These are phyloP conservation scores for Dasyprocta punctata DNA, from an alignment of 2,113 vertebrate species.

Conservation along the genomic window DNA sequence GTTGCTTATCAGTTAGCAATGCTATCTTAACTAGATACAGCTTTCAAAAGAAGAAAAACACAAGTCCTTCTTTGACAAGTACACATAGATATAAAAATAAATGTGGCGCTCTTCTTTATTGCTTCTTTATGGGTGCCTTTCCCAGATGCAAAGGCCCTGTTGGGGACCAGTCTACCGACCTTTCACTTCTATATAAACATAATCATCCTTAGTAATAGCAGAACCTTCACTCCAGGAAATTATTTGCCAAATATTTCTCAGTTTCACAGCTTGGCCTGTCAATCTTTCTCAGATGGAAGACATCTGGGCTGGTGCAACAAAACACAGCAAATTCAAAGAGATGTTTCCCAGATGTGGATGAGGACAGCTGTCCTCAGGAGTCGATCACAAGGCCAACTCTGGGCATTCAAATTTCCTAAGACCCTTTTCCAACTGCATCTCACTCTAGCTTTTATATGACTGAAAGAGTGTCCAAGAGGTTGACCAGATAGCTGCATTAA, in stretches of 20 bases:
- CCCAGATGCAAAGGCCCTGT: slow-evolving; percentile 26
- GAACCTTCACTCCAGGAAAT: slow-evolving; percentile 57
- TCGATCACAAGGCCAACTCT: not conserved
- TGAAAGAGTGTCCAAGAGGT: slow-evolving; percentile 45
- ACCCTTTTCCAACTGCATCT: not conserved
- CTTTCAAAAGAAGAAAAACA: slow-evolving; percentile 42
- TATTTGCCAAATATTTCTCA: slow-evolving; percentile 72
- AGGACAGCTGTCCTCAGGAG: slow-evolving; percentile 33
- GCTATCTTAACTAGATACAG: not conserved
- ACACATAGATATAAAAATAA: slow-evolving; percentile 68
- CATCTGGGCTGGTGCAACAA: slow-evolving; percentile 54
- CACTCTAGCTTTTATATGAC: slow-evolving; percentile 62
- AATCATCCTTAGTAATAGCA: slow-evolving; percentile 36
- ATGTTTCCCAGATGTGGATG: slow-evolving; percentile 49
- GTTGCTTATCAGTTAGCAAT: not conserved
- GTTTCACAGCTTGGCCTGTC: slow-evolving; percentile 49
- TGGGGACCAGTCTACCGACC: slow-evolving; percentile 11
- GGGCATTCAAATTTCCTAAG: slow-evolving; percentile 5
- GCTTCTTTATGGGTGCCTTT: slow-evolving; percentile 51
- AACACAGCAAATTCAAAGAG: slow-evolving; percentile 33
- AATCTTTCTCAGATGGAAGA: slow-evolving; percentile 61
- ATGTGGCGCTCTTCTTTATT: slow-evolving; percentile 28
- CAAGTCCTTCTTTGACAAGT: slow-evolving; percentile 44
- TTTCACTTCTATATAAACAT: slow-evolving; percentile 37
- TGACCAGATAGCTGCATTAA: slow-evolving; percentile 60